These are phyloP conservation scores for Clostera curtula DNA, from an alignment of 2,888 invertebrate species.

Conservation along the genomic window DNA sequence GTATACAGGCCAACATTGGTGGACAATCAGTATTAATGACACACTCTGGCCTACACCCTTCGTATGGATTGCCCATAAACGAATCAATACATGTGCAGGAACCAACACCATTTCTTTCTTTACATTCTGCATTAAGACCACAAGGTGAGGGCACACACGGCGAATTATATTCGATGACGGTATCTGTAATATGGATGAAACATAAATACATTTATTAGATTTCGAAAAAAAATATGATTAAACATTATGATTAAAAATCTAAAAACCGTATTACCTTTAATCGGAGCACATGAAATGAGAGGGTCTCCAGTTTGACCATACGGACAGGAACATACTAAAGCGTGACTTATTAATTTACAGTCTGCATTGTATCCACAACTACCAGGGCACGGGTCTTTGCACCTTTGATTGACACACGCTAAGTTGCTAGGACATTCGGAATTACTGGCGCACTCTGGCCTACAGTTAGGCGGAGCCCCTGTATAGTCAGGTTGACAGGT, in stretches of 20 bases:
- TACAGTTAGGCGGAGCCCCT: constrained; percentile 78
- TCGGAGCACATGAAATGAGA: constrained; percentile 57
- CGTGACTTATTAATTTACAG: constrained; percentile 84
- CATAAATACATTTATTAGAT: background rate
- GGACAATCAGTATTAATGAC: constrained; percentile 86
- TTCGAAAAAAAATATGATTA: constrained; percentile 1
- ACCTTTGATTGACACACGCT: constrained; percentile 81
- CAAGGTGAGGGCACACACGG: constrained; percentile 83
- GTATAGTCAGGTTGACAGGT: constrained; percentile 77
- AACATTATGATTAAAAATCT: background rate
- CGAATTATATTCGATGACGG: constrained; percentile 53
- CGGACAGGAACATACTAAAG: constrained; percentile 78
- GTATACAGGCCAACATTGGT: constrained; percentile 81
- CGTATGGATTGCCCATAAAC: constrained; percentile 65
- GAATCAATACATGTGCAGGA: constrained; percentile 81
- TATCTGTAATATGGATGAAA: constrained; percentile 38
- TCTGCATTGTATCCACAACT: constrained; percentile 81
- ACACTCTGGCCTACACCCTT: constrained; percentile 88
- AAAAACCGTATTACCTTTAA: constrained; percentile 41
- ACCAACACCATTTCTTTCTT: constrained; percentile 78
- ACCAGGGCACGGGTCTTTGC: constrained; percentile 80
- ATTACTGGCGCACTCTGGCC: constrained; percentile 80
- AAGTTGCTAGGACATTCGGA: constrained; percentile 78
- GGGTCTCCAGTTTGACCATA: constrained; percentile 81
- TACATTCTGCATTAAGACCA: constrained; percentile 78